Percentiles rank a stretch among this genome's conserved stretches.
Evolutionary conservation across 1,140 invertebrate genomes (phyloP).

Genomic region (Drosophila lowei): DNA sequence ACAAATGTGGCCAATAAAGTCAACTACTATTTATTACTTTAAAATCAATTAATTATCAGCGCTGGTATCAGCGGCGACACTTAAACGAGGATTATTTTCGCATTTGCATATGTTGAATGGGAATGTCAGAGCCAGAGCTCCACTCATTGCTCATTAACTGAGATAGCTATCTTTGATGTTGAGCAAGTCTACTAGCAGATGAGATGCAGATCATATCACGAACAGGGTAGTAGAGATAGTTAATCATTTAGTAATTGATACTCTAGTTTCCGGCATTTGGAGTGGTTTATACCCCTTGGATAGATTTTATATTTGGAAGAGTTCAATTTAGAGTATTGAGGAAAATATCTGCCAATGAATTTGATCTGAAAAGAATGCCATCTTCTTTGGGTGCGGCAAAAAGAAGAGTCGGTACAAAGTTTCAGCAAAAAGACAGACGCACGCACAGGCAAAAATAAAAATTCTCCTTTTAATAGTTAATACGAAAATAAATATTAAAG

Average conservation of each 20-base stretch:
- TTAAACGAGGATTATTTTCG: slow-evolving; percentile 19
- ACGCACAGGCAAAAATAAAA: no score
- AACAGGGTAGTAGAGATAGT: slow-evolving; percentile 12
- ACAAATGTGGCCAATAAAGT: background rate
- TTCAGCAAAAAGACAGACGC: no score
- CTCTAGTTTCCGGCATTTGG: no score
- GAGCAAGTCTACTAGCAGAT: slow-evolving; percentile 21
- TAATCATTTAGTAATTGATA: background rate
- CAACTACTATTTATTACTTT: slow-evolving; percentile 25
- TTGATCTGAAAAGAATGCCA: no score
- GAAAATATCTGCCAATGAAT: no score
- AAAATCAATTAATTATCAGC: slow-evolving; percentile 31
- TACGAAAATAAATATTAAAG: no score
- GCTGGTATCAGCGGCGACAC: slow-evolving; percentile 5
- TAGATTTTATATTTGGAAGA: no score
- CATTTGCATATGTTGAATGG: slow-evolving; percentile 21
- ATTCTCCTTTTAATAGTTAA: no score
- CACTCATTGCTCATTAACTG: slow-evolving; percentile 4
- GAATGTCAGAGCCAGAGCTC: slow-evolving; percentile 16
- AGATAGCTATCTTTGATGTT: slow-evolving; percentile 7
- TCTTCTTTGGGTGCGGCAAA: no score
- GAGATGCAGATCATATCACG: slow-evolving; percentile 19
- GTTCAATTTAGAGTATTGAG: no score
- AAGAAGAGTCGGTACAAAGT: no score
- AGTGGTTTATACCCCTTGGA: no score